phyloP scores from a whole-genome alignment of 2,888 invertebrate species.

The Campopleginae sp. region DNA sequence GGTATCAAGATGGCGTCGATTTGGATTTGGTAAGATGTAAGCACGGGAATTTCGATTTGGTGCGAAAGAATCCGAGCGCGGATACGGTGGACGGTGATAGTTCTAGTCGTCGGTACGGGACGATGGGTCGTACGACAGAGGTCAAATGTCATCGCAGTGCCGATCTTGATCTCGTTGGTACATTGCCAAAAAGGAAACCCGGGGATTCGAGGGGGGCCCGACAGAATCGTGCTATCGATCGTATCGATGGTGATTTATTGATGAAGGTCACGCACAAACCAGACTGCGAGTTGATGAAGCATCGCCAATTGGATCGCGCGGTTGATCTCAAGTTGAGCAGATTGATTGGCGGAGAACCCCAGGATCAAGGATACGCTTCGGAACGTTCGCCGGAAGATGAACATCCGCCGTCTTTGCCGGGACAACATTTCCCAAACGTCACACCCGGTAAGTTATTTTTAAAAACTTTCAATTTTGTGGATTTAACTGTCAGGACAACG shows the following conservation, averaged over 20 bases:
- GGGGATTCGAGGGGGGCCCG: constrained; percentile 65
- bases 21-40: constrained; percentile 79
- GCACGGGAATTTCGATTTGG: constrained; percentile 78
- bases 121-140: constrained; percentile 61
- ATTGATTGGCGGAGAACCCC: constrained; percentile 79
- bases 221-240: constrained; percentile 62
- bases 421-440: constrained; percentile 88
- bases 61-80: constrained; percentile 74
- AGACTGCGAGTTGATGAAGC: constrained; percentile 79
- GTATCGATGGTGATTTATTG: constrained; percentile 71
- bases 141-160: constrained; percentile 74
- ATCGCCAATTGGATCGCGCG: constrained; percentile 73
- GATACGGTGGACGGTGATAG: constrained; percentile 72
- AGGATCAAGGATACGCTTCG: constrained; percentile 91
- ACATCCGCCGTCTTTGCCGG: constrained; percentile 88
- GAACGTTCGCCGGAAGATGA: constrained; percentile 92
- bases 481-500: neutral
- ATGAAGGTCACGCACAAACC: constrained; percentile 79
- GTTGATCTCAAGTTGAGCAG: constrained; percentile 79
- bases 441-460: constrained; percentile 87
- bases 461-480: neutral
- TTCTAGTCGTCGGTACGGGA: constrained; percentile 72
- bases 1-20: constrained; percentile 80
- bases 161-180: constrained; percentile 79
- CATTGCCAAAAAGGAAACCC: constrained; percentile 77